Conservation (phyloP, 1,140 invertebrate species). For the Bombus superbus region DNA sequence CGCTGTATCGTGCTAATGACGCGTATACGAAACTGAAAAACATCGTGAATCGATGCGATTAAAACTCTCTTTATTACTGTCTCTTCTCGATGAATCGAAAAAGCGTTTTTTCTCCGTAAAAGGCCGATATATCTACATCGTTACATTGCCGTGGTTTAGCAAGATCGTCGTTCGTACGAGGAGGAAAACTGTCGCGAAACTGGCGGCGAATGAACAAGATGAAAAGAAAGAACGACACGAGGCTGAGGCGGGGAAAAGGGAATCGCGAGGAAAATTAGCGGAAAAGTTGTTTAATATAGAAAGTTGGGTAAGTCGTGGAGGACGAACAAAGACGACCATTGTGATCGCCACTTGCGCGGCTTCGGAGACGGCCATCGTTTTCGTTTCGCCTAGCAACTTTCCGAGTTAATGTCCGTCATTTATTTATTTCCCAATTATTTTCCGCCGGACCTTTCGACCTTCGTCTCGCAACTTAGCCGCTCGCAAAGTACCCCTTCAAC, state of each 20-base stretch:
- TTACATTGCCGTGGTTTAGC: not conserved
- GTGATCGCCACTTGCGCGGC: slow-evolving; percentile 64
- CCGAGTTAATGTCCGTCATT: slow-evolving; percentile 68
- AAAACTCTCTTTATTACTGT: not conserved
- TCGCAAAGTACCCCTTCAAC: slow-evolving; percentile 12
- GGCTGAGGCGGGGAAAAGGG: not conserved
- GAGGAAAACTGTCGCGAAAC: not conserved
- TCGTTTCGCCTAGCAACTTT: slow-evolving; percentile 65
- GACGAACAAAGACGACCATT: slow-evolving; percentile 58
- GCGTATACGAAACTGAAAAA: slow-evolving; percentile 26
- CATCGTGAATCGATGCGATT: slow-evolving; percentile 26
- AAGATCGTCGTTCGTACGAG: not conserved
- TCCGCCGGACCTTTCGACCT: slow-evolving; percentile 4
- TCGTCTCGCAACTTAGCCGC: not conserved
- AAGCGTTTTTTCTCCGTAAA: not conserved
- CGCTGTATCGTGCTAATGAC: slow-evolving; percentile 39
- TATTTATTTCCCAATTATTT: slow-evolving; percentile 75
- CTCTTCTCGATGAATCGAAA: not conserved
- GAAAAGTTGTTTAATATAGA: slow-evolving; percentile 76
- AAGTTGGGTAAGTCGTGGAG: slow-evolving; percentile 68
- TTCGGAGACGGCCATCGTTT: not conserved
- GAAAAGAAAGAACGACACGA: not conserved
- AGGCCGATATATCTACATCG: not conserved
- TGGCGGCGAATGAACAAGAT: not conserved
- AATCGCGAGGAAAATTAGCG: slow-evolving; percentile 68